Evolutionary conservation across 2,113 vertebrate species (phyloP).

Genomic region (Microcebus jonahi): DNA sequence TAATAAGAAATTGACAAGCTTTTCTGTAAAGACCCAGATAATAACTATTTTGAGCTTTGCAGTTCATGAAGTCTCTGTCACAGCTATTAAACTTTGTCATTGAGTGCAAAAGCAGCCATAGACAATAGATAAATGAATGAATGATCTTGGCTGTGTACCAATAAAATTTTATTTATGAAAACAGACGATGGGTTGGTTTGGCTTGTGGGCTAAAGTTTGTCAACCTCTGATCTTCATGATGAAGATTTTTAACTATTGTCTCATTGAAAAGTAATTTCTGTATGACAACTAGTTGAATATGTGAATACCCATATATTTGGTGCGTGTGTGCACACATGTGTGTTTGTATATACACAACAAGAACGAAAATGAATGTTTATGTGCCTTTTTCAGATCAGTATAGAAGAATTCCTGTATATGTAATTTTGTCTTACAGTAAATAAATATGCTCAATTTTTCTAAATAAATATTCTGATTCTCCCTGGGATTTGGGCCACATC

Average conservation of each 20-base stretch:
- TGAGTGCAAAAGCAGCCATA: slow-evolving; percentile 8
- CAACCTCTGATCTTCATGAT: background rate
- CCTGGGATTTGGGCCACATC: background rate
- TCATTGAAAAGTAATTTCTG: slow-evolving; percentile 22
- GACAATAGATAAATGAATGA: background rate
- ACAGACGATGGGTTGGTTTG: background rate
- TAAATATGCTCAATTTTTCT: slow-evolving; percentile 27
- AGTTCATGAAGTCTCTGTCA: background rate
- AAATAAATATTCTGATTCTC: slow-evolving; percentile 43
- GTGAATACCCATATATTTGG: background rate
- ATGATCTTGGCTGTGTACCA: background rate
- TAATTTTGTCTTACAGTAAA: slow-evolving; percentile 41
- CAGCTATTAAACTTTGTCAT: background rate
- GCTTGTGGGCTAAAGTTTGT: slow-evolving; percentile 27
- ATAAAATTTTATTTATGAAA: slow-evolving; percentile 61
- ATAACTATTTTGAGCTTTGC: background rate
- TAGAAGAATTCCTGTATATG: background rate
- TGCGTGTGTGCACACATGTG: background rate
- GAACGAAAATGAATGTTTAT: background rate
- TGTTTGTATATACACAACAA: background rate
- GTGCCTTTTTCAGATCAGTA: background rate
- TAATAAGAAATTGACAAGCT: background rate
- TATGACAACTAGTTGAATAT: background rate
- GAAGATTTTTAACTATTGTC: background rate
- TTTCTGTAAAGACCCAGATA: slow-evolving; percentile 14